Conservation (phyloP, 92 coral and sea anemone species). For the Epizoanthus stellaris region DNA sequence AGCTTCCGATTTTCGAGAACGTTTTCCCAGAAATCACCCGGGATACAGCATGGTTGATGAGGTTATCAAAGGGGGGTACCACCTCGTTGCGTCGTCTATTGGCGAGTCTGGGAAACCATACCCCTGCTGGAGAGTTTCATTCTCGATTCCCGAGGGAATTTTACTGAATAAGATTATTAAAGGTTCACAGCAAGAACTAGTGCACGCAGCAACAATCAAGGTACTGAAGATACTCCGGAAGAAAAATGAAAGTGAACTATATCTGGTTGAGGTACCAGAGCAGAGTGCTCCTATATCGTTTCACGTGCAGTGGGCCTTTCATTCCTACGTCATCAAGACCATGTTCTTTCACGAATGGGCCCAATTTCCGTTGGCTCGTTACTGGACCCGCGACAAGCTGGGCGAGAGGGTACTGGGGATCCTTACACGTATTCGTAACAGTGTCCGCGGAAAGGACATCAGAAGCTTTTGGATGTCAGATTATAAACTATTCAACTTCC, state of each 20-base stretch:
- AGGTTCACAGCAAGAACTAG: not conserved
- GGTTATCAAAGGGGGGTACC: conserved; percentile 39
- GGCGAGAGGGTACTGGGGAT: conserved; percentile 37
- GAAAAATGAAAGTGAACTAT: conserved; percentile 42
- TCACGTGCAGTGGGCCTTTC: conserved; percentile 49
- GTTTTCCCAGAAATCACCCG: conserved; percentile 49
- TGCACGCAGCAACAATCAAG: conserved; percentile 45
- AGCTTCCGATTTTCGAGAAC: conserved; percentile 42
- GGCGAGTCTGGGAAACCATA: conserved; percentile 61
- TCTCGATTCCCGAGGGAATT: conserved; percentile 66
- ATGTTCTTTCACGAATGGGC: conserved; percentile 69
- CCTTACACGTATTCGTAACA: conserved; percentile 43
- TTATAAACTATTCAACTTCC: conserved; percentile 65
- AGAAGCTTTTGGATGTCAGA: conserved; percentile 68
- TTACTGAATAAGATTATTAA: conserved; percentile 37
- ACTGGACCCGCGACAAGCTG: conserved; percentile 47
- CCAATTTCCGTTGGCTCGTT: conserved; percentile 43
- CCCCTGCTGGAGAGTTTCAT: conserved; percentile 69
- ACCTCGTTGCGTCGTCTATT: conserved; percentile 70
- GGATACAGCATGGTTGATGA: conserved; percentile 37
- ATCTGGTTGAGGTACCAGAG: conserved; percentile 25
- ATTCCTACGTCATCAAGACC: conserved; percentile 61
- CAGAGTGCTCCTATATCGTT: not conserved
- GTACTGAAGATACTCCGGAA: conserved; percentile 60
- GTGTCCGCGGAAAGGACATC: conserved; percentile 51